Base-by-base conservation (phyloP, 2,113 vertebrate genomes). In the Haemorhous mexicanus region DNA sequence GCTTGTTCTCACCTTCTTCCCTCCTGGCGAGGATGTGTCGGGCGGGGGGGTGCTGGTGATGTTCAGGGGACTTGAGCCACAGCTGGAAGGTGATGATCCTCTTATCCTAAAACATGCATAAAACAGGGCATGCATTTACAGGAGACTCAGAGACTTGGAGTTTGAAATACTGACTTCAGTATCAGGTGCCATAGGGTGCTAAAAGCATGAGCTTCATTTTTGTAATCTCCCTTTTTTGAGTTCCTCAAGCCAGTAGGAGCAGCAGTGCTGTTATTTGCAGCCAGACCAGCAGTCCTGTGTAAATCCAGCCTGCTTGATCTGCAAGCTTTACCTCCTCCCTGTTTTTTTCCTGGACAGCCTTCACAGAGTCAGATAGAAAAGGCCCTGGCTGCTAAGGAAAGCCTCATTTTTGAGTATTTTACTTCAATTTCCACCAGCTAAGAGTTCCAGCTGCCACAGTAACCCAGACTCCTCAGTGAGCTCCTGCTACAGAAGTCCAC, bases 21-120 rank as follows among this genome's bases (percentile, higher is more conserved):
- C 98, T 93, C 98, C 99, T 2, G 99, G 99, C 9, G 99, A 99
- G 90, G 99, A 98, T 24, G 99, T 98, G 95, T 99, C 99, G 0
- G 99, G 99, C 3, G 99, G 99, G 37, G 99, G 99, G 1, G 99
- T 99, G 97, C 99, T 99, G 97, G 99, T 99, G 96, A 99, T 99
- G 95, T 99, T 99, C 90, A 99, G 91, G 6, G 99, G 99, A 94
- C 99, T 99, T 24, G 99, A 99, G 79, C 99, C 99, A 69, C 99
- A 99, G 98, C 99, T 99, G 70, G 99, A 99, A 55, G 99, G 99
- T 2, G 99, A 99, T 19, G 99, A 99, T 79, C 99, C 99, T 92
- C 99, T 98, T 95, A 99, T 99, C 98, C 99, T 99, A 77, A 93
- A 76, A 84, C 27, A 90, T 0, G 3, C 41, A 30, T 11, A 63